A percentile compares a stretch with the other conserved stretches of the same genome.
phyloP scores from a whole-genome alignment of 2,797 vertebrate species.

The Amphiprion clarkii region DNA sequence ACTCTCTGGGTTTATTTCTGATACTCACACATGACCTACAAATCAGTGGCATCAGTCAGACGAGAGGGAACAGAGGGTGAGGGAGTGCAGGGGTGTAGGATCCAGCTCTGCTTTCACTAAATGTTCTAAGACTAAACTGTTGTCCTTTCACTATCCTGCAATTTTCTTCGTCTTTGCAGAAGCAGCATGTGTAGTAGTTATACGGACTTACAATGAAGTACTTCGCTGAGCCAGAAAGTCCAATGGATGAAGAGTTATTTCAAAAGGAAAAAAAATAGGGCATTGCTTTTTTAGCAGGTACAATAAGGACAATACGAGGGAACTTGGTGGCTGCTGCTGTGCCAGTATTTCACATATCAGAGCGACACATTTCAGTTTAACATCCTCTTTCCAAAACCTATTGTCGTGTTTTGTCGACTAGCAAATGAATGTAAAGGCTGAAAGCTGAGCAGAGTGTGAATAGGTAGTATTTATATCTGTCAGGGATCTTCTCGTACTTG shows the following conservation, averaged over 20 bases:
- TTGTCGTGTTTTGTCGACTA: neutral
- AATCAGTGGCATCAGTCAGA: slow-evolving; percentile 59
- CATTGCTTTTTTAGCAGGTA: neutral
- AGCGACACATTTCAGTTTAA: neutral
- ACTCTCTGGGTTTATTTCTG: slow-evolving; percentile 50
- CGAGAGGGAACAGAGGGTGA: slow-evolving; percentile 32
- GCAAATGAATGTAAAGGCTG: slow-evolving; percentile 2
- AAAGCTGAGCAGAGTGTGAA: neutral
- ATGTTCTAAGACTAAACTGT: slow-evolving; percentile 6
- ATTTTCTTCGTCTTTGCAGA: neutral
- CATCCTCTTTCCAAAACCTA: neutral
- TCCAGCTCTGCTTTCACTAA: slow-evolving; percentile 25
- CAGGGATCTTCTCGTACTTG: neutral
- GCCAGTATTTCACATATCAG: neutral
- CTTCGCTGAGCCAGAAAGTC: neutral
- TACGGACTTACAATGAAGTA: neutral
- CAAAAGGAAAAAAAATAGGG: neutral
- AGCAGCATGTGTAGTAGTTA: neutral
- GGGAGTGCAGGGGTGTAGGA: slow-evolving; percentile 25
- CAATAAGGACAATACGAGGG: neutral
- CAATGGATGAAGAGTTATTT: neutral
- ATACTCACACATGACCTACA: slow-evolving; percentile 73
- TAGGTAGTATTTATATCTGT: neutral
- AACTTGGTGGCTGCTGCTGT: neutral
- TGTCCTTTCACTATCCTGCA: neutral